A percentile compares a stretch with the other conserved stretches of the same genome.
Conservation (phyloP, 2,797 vertebrate genomes). For the Tapera naevia region DNA sequence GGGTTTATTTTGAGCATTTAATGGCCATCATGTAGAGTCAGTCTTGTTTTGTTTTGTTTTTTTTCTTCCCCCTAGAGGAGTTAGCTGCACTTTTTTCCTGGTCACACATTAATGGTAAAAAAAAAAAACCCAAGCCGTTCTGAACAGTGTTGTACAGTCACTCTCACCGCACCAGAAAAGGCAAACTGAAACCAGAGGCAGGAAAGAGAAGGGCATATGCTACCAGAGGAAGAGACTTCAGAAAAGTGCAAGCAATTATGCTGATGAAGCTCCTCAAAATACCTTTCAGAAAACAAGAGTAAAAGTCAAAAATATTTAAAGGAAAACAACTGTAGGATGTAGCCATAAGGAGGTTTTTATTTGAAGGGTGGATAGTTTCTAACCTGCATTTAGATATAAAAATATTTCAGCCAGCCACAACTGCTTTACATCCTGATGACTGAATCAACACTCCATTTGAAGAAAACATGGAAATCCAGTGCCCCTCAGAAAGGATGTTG, state of each 20-base stretch:
- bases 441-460: neutral
- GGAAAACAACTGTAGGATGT: constrained; percentile 27
- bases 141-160: neutral
- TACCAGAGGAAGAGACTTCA: neutral
- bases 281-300: constrained; percentile 23
- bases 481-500: neutral
- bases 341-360: neutral
- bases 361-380: neutral
- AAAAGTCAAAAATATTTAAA: constrained; percentile 38
- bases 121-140: neutral
- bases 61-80: neutral
- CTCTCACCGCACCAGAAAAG: neutral
- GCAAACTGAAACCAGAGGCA: constrained; percentile 19
- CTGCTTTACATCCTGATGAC: neutral
- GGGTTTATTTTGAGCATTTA: neutral
- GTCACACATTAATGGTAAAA: neutral
- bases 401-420: constrained; percentile 13
- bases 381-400: constrained; percentile 30
- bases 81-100: neutral
- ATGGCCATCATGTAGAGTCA: neutral
- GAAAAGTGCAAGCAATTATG: constrained; percentile 7
- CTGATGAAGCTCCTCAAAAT: constrained; percentile 38
- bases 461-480: neutral
- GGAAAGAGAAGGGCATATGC: neutral
- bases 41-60: neutral